A percentile compares a stretch with the other conserved stretches of the same genome.
These are phyloP conservation scores for Sarcoramphus papa DNA, from an alignment of 2,797 vertebrate genomes.

Conservation along the genomic window DNA sequence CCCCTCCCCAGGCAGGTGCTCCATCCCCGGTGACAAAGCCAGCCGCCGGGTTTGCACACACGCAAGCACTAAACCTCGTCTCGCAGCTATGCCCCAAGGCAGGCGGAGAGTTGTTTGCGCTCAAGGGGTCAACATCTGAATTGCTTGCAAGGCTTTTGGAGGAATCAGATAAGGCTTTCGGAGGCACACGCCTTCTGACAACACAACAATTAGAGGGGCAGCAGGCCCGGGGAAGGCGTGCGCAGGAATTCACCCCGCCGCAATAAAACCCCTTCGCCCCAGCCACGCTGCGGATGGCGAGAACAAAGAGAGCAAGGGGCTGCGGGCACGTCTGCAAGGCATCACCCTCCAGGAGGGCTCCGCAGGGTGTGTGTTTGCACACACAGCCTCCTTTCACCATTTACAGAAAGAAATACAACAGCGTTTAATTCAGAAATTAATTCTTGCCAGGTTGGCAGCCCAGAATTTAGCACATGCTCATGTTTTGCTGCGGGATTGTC, in stretches of 20 bases:
- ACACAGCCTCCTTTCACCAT: not conserved
- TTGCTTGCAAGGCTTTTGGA: conserved; percentile 38
- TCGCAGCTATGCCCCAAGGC: conserved; percentile 10
- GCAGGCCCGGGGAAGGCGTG: conserved; percentile 65
- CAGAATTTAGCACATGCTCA: not conserved
- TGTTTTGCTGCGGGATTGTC: not conserved
- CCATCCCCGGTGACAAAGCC: conserved; percentile 60
- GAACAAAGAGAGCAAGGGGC: conserved; percentile 58
- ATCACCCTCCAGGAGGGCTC: not conserved
- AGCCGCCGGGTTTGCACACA: not conserved
- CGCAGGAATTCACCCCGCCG: conserved; percentile 29
- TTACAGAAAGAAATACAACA: not conserved
- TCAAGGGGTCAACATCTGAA: conserved; percentile 78
- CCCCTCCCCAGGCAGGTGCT: conserved; percentile 73
- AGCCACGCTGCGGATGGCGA: not conserved
- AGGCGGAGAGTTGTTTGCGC: conserved; percentile 47
- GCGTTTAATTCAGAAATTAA: not conserved
- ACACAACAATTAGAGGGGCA: conserved; percentile 80
- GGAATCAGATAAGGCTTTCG: conserved; percentile 68
- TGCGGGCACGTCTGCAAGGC: not conserved
- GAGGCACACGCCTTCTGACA: conserved; percentile 79
- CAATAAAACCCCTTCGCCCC: conserved; percentile 33
- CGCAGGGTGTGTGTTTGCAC: not conserved
- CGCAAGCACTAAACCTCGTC: conserved; percentile 39
- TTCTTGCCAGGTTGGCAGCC: not conserved